Evolutionary conservation across 2,797 vertebrate species (phyloP).

Genomic region (Pangasius sanitwongsei): DNA sequence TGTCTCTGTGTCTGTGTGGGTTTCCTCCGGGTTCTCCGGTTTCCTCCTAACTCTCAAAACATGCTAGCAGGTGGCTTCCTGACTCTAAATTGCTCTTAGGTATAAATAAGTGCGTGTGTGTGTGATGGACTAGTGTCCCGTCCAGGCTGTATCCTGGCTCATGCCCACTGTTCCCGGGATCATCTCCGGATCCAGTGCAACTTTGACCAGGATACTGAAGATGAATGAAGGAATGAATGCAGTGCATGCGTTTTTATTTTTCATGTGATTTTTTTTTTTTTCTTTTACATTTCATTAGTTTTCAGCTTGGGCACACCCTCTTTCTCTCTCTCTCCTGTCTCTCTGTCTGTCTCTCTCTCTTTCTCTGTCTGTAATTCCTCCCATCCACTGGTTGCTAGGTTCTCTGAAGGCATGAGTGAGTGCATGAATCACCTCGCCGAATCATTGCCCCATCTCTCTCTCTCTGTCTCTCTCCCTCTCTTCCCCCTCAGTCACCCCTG

Average conservation of each 20-base stretch:
- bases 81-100: neutral
- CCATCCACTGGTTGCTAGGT: slow-evolving; percentile 89
- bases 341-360: slow-evolving; percentile 38
- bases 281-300: slow-evolving; percentile 47
- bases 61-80: neutral
- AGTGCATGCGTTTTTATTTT: neutral
- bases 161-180: neutral
- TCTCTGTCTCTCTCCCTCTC: slow-evolving; percentile 1
- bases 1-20: neutral
- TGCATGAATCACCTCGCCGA: slow-evolving; percentile 83
- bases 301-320: neutral
- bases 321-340: slow-evolving; percentile 43
- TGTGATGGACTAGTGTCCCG: neutral
- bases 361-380: slow-evolving; percentile 56
- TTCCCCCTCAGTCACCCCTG: slow-evolving; percentile 61
- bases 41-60: neutral
- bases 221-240: neutral
- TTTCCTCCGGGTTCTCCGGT: neutral
- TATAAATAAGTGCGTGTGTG: neutral
- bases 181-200: neutral
- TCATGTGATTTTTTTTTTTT: slow-evolving; percentile 30
- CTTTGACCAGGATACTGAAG: neutral
- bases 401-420: slow-evolving; percentile 78
- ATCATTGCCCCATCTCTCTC: slow-evolving; percentile 66
- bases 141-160: neutral